These are phyloP conservation scores for Cephonodes hylas DNA, from an alignment of 2,888 invertebrate genomes.

Conservation along the genomic window DNA sequence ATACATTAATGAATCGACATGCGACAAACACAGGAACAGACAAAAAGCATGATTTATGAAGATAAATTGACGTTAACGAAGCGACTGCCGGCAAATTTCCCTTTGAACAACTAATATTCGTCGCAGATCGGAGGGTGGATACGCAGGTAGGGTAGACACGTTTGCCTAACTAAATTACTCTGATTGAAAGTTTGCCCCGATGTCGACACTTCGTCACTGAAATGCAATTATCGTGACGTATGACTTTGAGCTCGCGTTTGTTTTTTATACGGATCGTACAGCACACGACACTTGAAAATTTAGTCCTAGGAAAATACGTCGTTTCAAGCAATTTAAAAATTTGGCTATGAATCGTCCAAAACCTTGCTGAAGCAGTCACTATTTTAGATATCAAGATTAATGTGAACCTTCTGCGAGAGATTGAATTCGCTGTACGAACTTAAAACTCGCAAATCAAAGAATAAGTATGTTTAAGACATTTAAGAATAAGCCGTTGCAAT, in stretches of 20 bases:
- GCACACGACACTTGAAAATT: no score
- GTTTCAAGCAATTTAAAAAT: no score
- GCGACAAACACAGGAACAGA: no score
- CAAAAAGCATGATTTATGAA: not conserved
- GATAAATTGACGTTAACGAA: not conserved
- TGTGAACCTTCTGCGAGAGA: not conserved
- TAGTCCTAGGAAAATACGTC: no score
- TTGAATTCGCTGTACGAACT: not conserved
- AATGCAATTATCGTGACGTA: slow-evolving; percentile 22
- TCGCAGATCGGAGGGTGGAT: not conserved
- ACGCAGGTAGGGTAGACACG: not conserved
- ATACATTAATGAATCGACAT: no score
- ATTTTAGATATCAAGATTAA: not conserved
- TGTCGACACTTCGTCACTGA: slow-evolving; percentile 18
- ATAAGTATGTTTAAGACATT: not conserved
- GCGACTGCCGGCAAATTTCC: not conserved
- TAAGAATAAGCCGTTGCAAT: not conserved
- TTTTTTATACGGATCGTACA: not conserved
- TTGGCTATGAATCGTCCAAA: not conserved
- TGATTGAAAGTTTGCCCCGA: slow-evolving; percentile 30
- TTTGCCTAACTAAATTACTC: slow-evolving; percentile 24
- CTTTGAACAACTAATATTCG: not conserved
- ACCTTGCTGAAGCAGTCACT: not conserved
- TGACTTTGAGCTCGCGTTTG: not conserved
- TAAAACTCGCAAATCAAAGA: not conserved